phyloP scores from a whole-genome alignment of 2,113 vertebrate genomes.

The Colinus virginianus region DNA sequence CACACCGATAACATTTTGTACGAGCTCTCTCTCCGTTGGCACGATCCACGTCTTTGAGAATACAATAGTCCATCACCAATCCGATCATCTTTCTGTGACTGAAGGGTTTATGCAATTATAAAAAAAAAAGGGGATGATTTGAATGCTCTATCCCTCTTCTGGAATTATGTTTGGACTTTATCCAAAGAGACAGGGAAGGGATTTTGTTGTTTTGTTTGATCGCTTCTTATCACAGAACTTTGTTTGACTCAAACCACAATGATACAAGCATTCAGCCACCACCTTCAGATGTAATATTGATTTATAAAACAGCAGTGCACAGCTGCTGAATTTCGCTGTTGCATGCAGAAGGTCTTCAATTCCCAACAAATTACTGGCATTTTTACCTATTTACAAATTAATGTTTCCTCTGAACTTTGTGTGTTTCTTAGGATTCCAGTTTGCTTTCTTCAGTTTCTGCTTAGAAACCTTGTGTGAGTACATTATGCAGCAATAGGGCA shows the following conservation, averaged over 20 bases:
- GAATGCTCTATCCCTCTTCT: conserved; percentile 70
- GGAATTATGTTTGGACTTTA: conserved; percentile 76
- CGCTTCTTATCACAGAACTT: conserved; percentile 79
- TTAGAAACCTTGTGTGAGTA: conserved; percentile 62
- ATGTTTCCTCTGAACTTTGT: conserved; percentile 68
- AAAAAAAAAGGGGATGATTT: conserved; percentile 65
- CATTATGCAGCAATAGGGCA: conserved; percentile 49
- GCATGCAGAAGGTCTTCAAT: conserved; percentile 75
- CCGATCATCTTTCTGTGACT: conserved; percentile 71
- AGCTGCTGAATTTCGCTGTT: conserved; percentile 71
- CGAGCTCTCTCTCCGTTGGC: conserved; percentile 60
- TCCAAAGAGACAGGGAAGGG: conserved; percentile 49
- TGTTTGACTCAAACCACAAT: conserved; percentile 74
- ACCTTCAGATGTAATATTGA: conserved; percentile 78
- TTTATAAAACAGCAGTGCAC: conserved; percentile 76
- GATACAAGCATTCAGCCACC: conserved; percentile 74
- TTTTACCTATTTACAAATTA: conserved; percentile 81
- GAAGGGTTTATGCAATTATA: conserved; percentile 75
- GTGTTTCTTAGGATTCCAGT: conserved; percentile 69
- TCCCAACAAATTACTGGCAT: conserved; percentile 76
- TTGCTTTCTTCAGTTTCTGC: conserved; percentile 69
- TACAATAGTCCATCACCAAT: conserved; percentile 66
- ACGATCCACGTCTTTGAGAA: conserved; percentile 66
- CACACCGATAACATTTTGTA: not conserved
- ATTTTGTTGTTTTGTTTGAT: conserved; percentile 78